Evolutionary conservation across 1,140 invertebrate genomes (phyloP).

Genomic region (Aphelenchoides avenae): DNA sequence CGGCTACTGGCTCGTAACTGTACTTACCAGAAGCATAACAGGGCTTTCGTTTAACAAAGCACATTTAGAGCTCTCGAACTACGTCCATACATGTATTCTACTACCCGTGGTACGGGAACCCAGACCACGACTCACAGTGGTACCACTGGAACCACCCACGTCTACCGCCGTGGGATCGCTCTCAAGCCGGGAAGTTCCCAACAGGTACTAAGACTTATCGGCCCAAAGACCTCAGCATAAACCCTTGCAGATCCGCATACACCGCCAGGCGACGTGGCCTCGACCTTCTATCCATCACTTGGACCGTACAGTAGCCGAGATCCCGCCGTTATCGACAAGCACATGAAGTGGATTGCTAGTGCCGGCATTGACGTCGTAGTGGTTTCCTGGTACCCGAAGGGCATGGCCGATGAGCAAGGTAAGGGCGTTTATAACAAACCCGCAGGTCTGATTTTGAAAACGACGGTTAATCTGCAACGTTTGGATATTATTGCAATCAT

Average conservation of each 20-base stretch:
- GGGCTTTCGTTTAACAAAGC: constrained; percentile 24
- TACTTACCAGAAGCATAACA: constrained; percentile 18
- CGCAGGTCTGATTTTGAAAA: constrained; percentile 14
- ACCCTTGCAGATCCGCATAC: constrained; percentile 36
- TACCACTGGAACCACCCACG: constrained; percentile 63
- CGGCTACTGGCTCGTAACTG: constrained; percentile 7
- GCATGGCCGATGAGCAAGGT: constrained; percentile 39
- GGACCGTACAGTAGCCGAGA: constrained; percentile 63
- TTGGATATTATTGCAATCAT: constrained; percentile 25
- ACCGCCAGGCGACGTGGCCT: constrained; percentile 63
- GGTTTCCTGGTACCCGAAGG: constrained; percentile 42
- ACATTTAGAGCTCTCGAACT: constrained; percentile 25
- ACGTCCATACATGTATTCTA: constrained; percentile 62
- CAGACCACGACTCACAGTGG: constrained; percentile 60
- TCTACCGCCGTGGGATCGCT: constrained; percentile 61
- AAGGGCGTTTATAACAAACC: background rate
- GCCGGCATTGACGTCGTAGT: constrained; percentile 43
- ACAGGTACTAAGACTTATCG: constrained; percentile 38
- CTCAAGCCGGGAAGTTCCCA: constrained; percentile 53
- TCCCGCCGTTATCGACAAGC: constrained; percentile 58
- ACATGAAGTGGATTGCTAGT: constrained; percentile 59
- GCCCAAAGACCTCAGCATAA: too few species aligned
- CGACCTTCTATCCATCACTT: constrained; percentile 62
- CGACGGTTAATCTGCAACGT: background rate
- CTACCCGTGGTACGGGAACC: constrained; percentile 64